These are phyloP conservation scores for Ophioninae sp. DNA, from an alignment of 2,888 invertebrate species.

Conservation along the genomic window DNA sequence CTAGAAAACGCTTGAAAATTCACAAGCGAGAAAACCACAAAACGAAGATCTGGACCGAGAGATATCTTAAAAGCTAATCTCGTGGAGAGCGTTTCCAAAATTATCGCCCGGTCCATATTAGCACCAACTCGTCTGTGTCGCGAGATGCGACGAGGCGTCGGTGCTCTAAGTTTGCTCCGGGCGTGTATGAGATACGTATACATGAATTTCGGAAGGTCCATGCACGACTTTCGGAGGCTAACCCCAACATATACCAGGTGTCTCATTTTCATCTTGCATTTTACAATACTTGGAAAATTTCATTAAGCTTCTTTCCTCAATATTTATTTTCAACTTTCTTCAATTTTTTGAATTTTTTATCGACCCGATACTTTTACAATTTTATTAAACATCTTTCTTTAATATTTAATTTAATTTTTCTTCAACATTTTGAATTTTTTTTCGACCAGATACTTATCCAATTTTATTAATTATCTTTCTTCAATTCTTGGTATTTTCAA, in stretches of 20 bases:
- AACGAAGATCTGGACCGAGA: neutral
- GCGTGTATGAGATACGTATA: neutral
- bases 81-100: constrained; percentile 6
- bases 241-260: constrained; percentile 68
- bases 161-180: constrained; percentile 54
- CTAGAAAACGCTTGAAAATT: neutral
- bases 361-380: too few species aligned
- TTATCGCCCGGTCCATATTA: constrained; percentile 28
- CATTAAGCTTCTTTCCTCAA: too few species aligned
- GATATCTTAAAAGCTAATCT: neutral
- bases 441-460: too few species aligned
- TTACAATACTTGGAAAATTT: too few species aligned
- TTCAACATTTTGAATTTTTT: too few species aligned
- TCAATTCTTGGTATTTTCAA: too few species aligned
- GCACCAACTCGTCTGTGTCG: constrained; percentile 38
- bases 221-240: constrained; percentile 63
- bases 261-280: too few species aligned
- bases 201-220: constrained; percentile 21
- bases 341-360: too few species aligned
- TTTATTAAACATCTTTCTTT: too few species aligned
- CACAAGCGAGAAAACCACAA: neutral
- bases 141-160: constrained; percentile 52
- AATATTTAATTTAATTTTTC: too few species aligned
- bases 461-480: too few species aligned
- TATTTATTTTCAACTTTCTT: too few species aligned